Conservation (phyloP, 2,888 invertebrate species). For the Melinaea menophilus region DNA sequence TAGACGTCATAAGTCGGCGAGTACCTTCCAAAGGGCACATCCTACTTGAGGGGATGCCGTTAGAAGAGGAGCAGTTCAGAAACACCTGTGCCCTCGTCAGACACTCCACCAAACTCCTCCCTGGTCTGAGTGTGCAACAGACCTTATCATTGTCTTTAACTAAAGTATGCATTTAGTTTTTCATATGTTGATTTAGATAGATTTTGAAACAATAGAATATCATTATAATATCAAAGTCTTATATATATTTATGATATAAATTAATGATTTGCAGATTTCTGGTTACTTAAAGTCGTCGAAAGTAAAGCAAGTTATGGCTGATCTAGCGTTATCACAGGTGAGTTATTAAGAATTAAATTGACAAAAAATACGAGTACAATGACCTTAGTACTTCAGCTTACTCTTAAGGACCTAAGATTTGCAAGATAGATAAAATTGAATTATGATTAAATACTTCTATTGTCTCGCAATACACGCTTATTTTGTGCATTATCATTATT, state of each 20-base stretch:
- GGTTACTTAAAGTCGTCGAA: constrained; percentile 88
- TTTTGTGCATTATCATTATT: no score
- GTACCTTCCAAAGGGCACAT: constrained; percentile 93
- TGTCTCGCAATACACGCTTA: no score
- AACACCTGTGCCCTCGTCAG: constrained; percentile 93
- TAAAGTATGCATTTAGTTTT: constrained; percentile 76
- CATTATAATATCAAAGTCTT: not conserved
- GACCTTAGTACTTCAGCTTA: not conserved
- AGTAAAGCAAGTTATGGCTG: constrained; percentile 94
- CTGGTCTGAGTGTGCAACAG: constrained; percentile 92
- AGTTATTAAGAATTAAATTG: constrained; percentile 8
- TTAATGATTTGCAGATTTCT: constrained; percentile 76
- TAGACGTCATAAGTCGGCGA: constrained; percentile 93
- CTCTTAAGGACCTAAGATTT: not conserved
- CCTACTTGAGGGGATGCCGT: constrained; percentile 89
- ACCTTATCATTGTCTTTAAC: constrained; percentile 88
- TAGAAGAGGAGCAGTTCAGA: constrained; percentile 89
- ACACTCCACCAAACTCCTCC: constrained; percentile 89
- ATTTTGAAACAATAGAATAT: not conserved
- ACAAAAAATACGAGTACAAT: no score
- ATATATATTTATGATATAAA: not conserved
- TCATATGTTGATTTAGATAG: not conserved
- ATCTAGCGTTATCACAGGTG: constrained; percentile 92
- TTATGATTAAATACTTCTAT: no score
- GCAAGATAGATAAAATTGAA: no score